Conservation (phyloP, 2,888 invertebrate species). For the Andrena flavipes region DNA sequence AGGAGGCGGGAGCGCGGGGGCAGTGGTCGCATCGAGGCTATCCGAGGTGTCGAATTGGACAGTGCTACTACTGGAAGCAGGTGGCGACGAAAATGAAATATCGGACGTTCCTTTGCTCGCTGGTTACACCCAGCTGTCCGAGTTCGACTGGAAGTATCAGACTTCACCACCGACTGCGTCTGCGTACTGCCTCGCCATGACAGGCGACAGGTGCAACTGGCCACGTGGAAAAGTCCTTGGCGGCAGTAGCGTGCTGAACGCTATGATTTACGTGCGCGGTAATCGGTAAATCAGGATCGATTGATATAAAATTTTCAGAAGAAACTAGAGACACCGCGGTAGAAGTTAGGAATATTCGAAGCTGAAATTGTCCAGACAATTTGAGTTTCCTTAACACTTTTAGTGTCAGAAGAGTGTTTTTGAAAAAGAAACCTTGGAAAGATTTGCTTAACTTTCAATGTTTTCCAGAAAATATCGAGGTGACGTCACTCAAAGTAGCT, state of each 20-base stretch:
- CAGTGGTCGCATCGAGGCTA: constrained; percentile 93
- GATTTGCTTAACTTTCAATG: no score
- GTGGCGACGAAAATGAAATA: constrained; percentile 95
- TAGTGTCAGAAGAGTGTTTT: no score
- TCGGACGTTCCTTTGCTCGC: constrained; percentile 94
- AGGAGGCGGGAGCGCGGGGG: constrained; percentile 95
- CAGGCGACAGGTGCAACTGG: constrained; percentile 95
- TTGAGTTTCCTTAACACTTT: no score
- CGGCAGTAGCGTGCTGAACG: constrained; percentile 94
- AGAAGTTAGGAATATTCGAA: background rate
- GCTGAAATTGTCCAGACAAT: no score
- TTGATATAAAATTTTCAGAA: background rate
- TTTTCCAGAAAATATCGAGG: no score
- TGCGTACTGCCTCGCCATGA: constrained; percentile 95
- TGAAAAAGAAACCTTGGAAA: no score
- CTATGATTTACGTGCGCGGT: constrained; percentile 96
- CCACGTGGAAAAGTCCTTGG: constrained; percentile 96
- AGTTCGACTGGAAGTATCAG: constrained; percentile 96
- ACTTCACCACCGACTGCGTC: constrained; percentile 92
- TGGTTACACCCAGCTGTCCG: constrained; percentile 93
- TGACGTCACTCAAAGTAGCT: no score
- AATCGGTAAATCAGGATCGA: constrained; percentile 87
- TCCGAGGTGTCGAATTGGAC: constrained; percentile 94
- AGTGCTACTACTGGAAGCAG: constrained; percentile 93
- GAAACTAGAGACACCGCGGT: background rate